Evolutionary conservation across 2,797 vertebrate genomes (phyloP), one percentile per base, ranked within the genome.

Genomic region (Notolepis coatsorum): DNA sequence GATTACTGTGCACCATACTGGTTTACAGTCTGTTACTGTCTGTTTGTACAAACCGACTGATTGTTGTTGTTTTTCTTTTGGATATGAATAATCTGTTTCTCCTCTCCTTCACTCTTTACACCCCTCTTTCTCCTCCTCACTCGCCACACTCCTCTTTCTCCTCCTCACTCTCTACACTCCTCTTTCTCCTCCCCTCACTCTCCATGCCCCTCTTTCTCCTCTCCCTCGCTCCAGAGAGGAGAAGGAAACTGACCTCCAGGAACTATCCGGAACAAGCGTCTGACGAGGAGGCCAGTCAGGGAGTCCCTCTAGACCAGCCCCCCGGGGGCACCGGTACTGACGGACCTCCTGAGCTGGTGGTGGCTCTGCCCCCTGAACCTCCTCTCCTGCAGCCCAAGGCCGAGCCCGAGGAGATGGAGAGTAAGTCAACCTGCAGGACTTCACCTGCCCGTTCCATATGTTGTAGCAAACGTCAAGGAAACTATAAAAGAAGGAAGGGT

Each of bases 401-500:
- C 2, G 92, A 93, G 60, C 82, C 79, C 7, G 85, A 88, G 53
- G 92, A 93, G 47, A 65, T 66, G 27, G 85, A 92, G 31, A 82
- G 92, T 93, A 79, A 73, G 89, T 87, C 17, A n/a, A n/a, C n/a
- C n/a, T n/a, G n/a, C n/a, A n/a, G n/a, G n/a, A n/a, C n/a, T n/a
- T n/a, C n/a, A n/a, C n/a, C n/a, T n/a, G n/a, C n/a, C n/a, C n/a
- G n/a, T n/a, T n/a, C n/a, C n/a, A n/a, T n/a, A n/a, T n/a, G n/a
- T n/a, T n/a, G n/a, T n/a, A n/a, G n/a, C n/a, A n/a, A n/a, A n/a
- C n/a, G n/a, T n/a, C n/a, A n/a, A n/a, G n/a, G n/a, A n/a, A n/a
- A n/a, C n/a, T n/a, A n/a, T n/a, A n/a, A n/a, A n/a, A n/a, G n/a
- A n/a, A n/a, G n/a, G n/a, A n/a, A n/a, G n/a, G n/a, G n/a, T n/a